phyloP scores from a whole-genome alignment of 1,140 invertebrate genomes.

The Mya arenaria region DNA sequence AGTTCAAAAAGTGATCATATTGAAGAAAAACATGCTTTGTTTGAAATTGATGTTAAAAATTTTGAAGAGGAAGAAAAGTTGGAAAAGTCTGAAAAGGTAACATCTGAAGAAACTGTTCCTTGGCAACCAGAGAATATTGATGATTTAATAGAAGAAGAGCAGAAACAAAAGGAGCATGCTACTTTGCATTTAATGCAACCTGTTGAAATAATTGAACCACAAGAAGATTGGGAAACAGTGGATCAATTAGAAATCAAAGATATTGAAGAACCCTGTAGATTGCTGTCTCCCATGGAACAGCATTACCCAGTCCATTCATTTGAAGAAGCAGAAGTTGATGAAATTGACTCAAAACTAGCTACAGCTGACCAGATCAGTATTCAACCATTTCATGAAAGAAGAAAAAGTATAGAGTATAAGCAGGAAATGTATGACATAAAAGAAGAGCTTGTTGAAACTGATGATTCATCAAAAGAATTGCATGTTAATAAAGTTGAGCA shows the following conservation, averaged over 20 bases:
- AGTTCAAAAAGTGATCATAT: not conserved
- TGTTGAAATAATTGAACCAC: conserved; percentile 20
- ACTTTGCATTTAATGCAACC: conserved; percentile 10
- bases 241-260: conserved; percentile 29
- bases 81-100: not conserved
- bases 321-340: conserved; percentile 11
- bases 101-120: conserved; percentile 2
- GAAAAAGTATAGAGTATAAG: not conserved
- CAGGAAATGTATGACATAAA: not conserved
- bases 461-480: not conserved
- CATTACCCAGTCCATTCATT: conserved; percentile 12
- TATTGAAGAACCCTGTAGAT: conserved; percentile 31
- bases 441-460: not conserved
- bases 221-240: conserved; percentile 48
- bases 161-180: conserved; percentile 4
- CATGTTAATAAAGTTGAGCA: not conserved
- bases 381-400: not conserved
- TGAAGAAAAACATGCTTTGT: conserved; percentile 20
- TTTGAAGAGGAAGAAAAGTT: not conserved
- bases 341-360: not conserved
- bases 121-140: not conserved
- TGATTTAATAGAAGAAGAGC: conserved; percentile 21
- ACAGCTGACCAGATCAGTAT: not conserved
- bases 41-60: conserved; percentile 3
- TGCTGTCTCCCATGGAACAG: conserved; percentile 28